Base-by-base conservation (phyloP, 2,113 vertebrate species). In the Hypocryptadius cinnamomeus region DNA sequence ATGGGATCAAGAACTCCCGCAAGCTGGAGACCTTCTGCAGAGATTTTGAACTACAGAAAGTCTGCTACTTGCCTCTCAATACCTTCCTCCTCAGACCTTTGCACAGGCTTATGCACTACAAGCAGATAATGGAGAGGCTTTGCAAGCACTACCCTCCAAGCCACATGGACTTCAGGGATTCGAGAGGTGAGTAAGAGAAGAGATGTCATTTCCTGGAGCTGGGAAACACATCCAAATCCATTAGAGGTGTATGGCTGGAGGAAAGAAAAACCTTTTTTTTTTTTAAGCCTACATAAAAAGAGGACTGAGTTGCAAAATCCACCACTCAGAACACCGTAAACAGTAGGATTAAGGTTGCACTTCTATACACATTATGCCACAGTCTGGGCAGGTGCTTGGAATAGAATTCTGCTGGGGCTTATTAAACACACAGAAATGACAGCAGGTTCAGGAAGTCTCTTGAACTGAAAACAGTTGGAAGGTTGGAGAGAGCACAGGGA, bases 41-140 rank as follows among this genome's bases (percentile, higher is more conserved):
- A 77, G 99, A 99, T 95, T 99, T 99, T 70, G 99, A 99, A 95
- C 98, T 99, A 95, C 99, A 99, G 93, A 99, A 99, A 92, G 99
- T 99, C 91, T 99, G 99, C 93, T 99, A 99, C 96, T 94, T 99
- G 92, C 99, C 99, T 16, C 98, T 99, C 92, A 99, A 99, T 63
- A 98, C 98, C 86, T 99, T 99, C 97, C 98, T 99, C 8, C 98
- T 99, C 96, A 98, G 99, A 61, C 99, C 99, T 5, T 97, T 99
- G 92, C 99, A 99, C 97, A 98, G 99, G 93, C 98, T 99, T 80
- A 97, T 98, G 97, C 99, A 99, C 97, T 99, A 99, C 98, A 99
- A 99, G 96, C 99, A 99, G 98, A 99, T 99, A 96, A 98, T 99
- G 97, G 99, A 99, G 97, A 98, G 98, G 71, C 97, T 99, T 85